These are phyloP conservation scores for Hypena proboscidalis DNA, from an alignment of 2,888 invertebrate species.

Conservation along the genomic window DNA sequence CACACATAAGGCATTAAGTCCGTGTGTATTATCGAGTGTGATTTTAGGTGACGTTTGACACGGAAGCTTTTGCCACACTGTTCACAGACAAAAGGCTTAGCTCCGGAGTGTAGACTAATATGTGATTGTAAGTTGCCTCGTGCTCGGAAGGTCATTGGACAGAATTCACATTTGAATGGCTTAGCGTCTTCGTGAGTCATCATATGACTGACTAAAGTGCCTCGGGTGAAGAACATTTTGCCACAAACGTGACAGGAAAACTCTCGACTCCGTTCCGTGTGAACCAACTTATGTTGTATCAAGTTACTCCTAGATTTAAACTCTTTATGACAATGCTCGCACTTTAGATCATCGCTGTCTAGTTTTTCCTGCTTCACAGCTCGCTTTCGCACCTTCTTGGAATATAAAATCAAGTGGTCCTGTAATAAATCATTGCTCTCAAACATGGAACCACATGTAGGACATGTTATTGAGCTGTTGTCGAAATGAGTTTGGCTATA, in stretches of 20 bases:
- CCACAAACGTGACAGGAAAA: conserved; percentile 78
- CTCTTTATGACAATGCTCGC: conserved; percentile 68
- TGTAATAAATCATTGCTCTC: conserved; percentile 62
- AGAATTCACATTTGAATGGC: conserved; percentile 75
- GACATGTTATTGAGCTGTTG: conserved; percentile 53
- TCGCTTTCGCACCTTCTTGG: conserved; percentile 54
- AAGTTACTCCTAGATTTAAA: conserved; percentile 74
- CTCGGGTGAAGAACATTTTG: conserved; percentile 80
- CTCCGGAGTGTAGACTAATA: conserved; percentile 69
- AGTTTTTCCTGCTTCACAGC: conserved; percentile 46
- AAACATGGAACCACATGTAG: conserved; percentile 65
- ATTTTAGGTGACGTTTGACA: conserved; percentile 76
- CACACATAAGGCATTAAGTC: conserved; percentile 76
- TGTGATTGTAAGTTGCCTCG: conserved; percentile 75
- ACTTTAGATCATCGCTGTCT: conserved; percentile 59
- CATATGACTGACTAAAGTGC: conserved; percentile 74
- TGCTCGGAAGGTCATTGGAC: conserved; percentile 73
- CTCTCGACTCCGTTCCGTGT: conserved; percentile 75
- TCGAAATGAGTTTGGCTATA: conserved; percentile 51
- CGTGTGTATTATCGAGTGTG: conserved; percentile 78
- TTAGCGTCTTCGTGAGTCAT: conserved; percentile 72
- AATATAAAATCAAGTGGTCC: conserved; percentile 65
- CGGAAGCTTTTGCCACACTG: conserved; percentile 78
- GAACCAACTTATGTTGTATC: conserved; percentile 69
- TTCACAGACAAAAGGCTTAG: conserved; percentile 78